Base-by-base conservation (phyloP, 1,140 invertebrate species). In the Phortica variegata region DNA sequence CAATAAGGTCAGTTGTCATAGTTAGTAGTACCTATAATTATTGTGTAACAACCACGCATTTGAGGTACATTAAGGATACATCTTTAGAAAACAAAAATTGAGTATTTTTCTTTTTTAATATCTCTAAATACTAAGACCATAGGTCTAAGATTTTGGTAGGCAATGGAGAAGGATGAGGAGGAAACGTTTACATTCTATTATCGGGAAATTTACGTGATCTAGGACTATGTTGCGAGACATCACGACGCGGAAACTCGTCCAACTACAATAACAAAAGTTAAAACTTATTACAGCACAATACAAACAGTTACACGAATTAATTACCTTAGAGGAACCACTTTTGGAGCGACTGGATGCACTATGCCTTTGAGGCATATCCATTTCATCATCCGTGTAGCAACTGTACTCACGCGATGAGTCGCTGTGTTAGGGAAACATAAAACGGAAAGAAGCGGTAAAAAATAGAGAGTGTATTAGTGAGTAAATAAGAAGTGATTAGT, bases 21-120 rank as follows among this genome's bases (percentile, higher is more conserved):
- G n/a, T 26, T 26, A 6, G 10, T 26, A 26, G 23, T 26, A 26
- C 23, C 23, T 26, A 26, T 5, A 26, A 26, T 26, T 18, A 12
- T 10, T 17, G 5, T 38, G 8, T 40, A 47, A 68, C 63, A 68
- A 68, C 63, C 63, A 56, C 63, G 58, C 54, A 60, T 60, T 68
- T 68, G 63, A 68, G 63, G 63, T 68, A 68, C 60, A 69, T 68
- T 69, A 58, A 68, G 63, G 65, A 68, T 69, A 65, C 56, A 26
- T 10, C 5, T 26, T 26, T 26, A n/a, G n/a, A n/a, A n/a, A n/a
- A n/a, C n/a, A n/a, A n/a, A n/a, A n/a, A n/a, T n/a, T n/a, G n/a
- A n/a, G n/a, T n/a, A n/a, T n/a, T n/a, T n/a, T n/a, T n/a, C n/a
- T n/a, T n/a, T n/a, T n/a, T n/a, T n/a, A n/a, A n/a, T n/a, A n/a